Percentiles rank a stretch among this genome's conserved stretches.
Evolutionary conservation across 2,797 vertebrate species (phyloP).

Genomic region (Helicolenus hilgendorfi): DNA sequence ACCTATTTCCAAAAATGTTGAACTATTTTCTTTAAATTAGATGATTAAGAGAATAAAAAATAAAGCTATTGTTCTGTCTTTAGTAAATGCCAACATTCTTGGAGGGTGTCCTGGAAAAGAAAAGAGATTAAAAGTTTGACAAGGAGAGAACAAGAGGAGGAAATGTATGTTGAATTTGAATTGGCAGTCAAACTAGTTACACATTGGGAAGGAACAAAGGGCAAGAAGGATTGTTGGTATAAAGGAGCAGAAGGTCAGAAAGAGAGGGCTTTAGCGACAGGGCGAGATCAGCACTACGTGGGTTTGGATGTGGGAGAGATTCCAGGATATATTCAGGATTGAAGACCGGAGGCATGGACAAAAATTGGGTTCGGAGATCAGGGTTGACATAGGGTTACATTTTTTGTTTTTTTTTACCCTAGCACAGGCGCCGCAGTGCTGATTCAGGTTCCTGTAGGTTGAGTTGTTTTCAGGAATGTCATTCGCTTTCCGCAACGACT

Average conservation of each 20-base stretch:
- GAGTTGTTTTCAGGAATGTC: constrained; percentile 79
- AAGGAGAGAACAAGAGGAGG: neutral
- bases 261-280: neutral
- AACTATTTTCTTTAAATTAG: neutral
- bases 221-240: neutral
- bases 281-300: constrained; percentile 29
- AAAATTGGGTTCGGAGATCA: constrained; percentile 70
- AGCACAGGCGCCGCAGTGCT: constrained; percentile 86
- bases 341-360: constrained; percentile 38
- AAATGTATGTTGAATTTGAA: neutral
- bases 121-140: neutral
- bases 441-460: constrained; percentile 83
- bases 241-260: constrained; percentile 21
- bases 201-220: constrained; percentile 17
- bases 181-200: neutral
- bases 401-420: constrained; percentile 80
- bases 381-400: constrained; percentile 59
- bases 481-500: constrained; percentile 86
- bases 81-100: neutral
- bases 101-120: neutral
- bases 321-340: constrained; percentile 51
- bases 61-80: neutral
- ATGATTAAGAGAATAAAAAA: neutral
- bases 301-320: constrained; percentile 44
- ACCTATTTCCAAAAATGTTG: neutral